Evolutionary conservation across 2,113 vertebrate species (phyloP).

Genomic region (Anguilla rostrata): DNA sequence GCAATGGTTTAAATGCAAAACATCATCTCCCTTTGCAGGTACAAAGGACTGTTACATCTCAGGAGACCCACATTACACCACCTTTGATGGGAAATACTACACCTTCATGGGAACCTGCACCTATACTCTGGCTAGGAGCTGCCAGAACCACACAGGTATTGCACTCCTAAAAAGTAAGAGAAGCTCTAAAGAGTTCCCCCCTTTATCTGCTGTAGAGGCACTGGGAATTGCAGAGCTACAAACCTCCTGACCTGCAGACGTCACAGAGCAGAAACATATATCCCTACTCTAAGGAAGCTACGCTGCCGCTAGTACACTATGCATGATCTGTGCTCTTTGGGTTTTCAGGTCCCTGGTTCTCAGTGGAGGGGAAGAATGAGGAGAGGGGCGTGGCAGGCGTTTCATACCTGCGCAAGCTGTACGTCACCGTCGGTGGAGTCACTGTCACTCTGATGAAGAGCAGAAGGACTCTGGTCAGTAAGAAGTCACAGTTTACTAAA

Average conservation of each 20-base stretch:
- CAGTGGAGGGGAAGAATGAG: constrained; percentile 75
- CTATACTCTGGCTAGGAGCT: constrained; percentile 73
- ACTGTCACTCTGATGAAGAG: constrained; percentile 73
- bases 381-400: constrained; percentile 60
- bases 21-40: constrained; percentile 42
- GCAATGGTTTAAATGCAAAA: neutral
- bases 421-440: constrained; percentile 60
- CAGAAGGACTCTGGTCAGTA: constrained; percentile 66
- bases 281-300: neutral
- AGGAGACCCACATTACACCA: constrained; percentile 83
- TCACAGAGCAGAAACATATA: neutral
- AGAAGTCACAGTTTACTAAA: neutral
- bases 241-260: neutral
- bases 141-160: constrained; percentile 64
- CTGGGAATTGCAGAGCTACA: neutral
- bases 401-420: constrained; percentile 71
- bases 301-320: neutral
- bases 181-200: neutral
- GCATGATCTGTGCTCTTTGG: neutral
- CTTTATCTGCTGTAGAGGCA: neutral
- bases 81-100: constrained; percentile 76
- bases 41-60: constrained; percentile 74
- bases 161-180: neutral
- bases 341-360: constrained; percentile 72
- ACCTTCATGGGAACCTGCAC: constrained; percentile 85